A percentile compares a stretch with the other conserved stretches of the same genome.
phyloP scores from a whole-genome alignment of 2,113 vertebrate genomes.

The Oxyruncus cristatus region DNA sequence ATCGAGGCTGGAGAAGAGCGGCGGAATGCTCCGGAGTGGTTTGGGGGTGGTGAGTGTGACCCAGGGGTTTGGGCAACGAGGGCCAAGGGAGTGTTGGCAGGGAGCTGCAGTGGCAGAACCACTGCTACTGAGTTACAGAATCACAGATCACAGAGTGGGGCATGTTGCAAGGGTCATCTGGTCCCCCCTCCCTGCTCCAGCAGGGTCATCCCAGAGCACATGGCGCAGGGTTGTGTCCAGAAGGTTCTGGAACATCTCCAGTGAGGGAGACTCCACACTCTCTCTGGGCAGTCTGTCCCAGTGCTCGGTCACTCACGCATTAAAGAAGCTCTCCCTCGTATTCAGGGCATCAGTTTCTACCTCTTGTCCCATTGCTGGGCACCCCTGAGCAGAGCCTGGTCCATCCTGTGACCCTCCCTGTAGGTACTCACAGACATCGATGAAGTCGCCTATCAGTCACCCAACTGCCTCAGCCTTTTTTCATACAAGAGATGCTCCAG shows the following conservation, averaged over 20 bases:
- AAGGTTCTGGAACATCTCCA: not conserved
- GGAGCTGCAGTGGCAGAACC: not conserved
- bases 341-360: not conserved
- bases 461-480: not conserved
- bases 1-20: not conserved
- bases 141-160: not conserved
- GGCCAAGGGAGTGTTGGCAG: not conserved
- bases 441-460: not conserved
- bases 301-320: not conserved
- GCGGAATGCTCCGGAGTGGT: not conserved
- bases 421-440: not conserved
- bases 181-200: not conserved
- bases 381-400: not conserved
- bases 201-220: not conserved
- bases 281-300: not conserved
- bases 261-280: not conserved
- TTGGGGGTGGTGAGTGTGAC: not conserved
- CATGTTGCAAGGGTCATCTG: not conserved
- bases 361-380: not conserved
- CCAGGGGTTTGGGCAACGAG: rapidly evolving
- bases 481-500: not conserved
- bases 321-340: not conserved
- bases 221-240: not conserved
- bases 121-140: not conserved
- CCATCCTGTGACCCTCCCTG: not conserved